A percentile compares a stretch with the other conserved stretches of the same genome.
Conservation (phyloP, 1,140 invertebrate species). For the Cephus cinctus region DNA sequence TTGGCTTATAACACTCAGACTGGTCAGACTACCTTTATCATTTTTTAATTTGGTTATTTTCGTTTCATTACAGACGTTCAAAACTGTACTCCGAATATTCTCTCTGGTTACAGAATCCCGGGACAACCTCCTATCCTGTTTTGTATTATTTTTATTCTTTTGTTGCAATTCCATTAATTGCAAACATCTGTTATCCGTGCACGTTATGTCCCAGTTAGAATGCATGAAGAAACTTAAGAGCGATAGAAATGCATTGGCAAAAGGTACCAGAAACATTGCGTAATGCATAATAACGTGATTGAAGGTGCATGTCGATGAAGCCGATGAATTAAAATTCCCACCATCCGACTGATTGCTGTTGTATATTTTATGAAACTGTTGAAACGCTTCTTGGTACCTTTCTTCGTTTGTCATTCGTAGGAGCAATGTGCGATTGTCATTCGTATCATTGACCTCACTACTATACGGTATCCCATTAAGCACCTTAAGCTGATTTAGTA, state of each 20-base stretch:
- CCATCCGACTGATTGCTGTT: conserved; percentile 1
- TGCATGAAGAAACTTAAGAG: conserved; percentile 23
- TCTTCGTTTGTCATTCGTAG: neutral
- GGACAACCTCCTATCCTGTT: too few relatives aligned
- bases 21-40: conserved; percentile 2
- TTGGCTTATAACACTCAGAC: conserved; percentile 18
- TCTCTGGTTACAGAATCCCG: too few relatives aligned
- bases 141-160: neutral
- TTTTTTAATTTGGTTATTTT: neutral
- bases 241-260: conserved; percentile 30
- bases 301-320: conserved; percentile 10
- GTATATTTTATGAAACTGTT: neutral
- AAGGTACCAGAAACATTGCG: conserved; percentile 25
- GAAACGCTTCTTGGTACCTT: neutral
- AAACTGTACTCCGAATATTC: too few relatives aligned
- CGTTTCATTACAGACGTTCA: neutral
- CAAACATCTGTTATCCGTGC: conserved; percentile 7
- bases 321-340: too few relatives aligned
- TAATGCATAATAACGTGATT: conserved; percentile 23
- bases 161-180: neutral
- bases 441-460: neutral
- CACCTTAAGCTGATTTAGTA: conserved; percentile 13
- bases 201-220: conserved; percentile 19
- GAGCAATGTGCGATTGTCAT: neutral
- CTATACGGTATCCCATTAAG: neutral